Evolutionary conservation across 2,888 invertebrate species (phyloP).

Genomic region (Pseudoips prasinana): DNA sequence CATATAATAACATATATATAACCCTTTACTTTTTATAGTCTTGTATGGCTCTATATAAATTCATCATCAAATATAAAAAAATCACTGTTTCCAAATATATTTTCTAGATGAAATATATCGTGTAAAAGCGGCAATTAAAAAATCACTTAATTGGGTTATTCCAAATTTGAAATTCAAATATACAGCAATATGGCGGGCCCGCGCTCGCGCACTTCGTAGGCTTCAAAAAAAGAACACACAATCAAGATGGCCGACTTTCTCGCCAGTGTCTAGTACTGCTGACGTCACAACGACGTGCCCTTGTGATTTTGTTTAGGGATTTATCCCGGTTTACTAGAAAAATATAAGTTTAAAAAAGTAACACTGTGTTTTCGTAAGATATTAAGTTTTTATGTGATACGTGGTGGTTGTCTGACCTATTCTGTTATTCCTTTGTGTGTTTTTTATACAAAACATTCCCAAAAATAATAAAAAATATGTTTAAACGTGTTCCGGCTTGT

Average conservation of each 20-base stretch:
- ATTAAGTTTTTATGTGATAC: neutral
- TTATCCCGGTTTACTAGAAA: conserved; percentile 40
- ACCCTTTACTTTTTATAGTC: no score
- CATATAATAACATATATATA: no score
- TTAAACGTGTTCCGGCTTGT: no score
- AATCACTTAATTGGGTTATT: neutral
- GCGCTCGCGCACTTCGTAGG: conserved; percentile 73
- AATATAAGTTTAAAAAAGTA: conserved; percentile 32
- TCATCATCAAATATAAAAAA: no score
- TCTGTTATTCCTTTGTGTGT: no score
- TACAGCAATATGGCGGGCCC: conserved; percentile 52
- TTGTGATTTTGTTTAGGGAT: conserved; percentile 62
- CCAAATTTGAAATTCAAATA: conserved; percentile 43
- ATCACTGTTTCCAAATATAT: no score
- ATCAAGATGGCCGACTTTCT: conserved; percentile 79
- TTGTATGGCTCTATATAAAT: no score
- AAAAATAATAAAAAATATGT: no score
- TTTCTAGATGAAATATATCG: no score
- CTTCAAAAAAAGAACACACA: conserved; percentile 75
- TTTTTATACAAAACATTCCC: no score
- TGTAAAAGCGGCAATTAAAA: no score
- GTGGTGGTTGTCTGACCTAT: no score
- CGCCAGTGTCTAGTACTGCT: conserved; percentile 74
- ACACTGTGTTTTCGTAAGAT: conserved; percentile 25
- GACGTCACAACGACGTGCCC: conserved; percentile 80